Evolutionary conservation across 2,888 invertebrate species (phyloP).

Genomic region (Plagodis pulveraria): DNA sequence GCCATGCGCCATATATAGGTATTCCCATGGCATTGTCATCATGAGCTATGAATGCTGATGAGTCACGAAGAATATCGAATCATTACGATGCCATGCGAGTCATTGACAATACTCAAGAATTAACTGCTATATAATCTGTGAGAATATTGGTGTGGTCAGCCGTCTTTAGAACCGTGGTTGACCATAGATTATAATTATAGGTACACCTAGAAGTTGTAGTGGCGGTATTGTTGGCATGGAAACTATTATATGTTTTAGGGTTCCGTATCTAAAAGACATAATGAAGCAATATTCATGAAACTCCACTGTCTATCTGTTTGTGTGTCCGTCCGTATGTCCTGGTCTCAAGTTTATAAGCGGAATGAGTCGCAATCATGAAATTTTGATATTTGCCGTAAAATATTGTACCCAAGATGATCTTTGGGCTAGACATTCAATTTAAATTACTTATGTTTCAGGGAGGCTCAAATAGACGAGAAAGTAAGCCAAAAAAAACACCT

Average conservation of each 20-base stretch:
- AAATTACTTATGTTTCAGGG: too few relatives aligned
- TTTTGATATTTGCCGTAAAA: too few relatives aligned
- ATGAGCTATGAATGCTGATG: slow-evolving; percentile 22
- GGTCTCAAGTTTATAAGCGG: not conserved
- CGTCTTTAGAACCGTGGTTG: too few relatives aligned
- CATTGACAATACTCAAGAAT: slow-evolving; percentile 4
- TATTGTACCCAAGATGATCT: too few relatives aligned
- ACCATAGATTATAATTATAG: too few relatives aligned
- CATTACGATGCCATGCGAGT: slow-evolving; percentile 14
- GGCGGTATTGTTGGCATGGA: not conserved
- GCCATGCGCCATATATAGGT: slow-evolving; percentile 3
- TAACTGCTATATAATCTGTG: not conserved
- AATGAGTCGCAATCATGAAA: too few relatives aligned
- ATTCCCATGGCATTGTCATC: slow-evolving; percentile 18
- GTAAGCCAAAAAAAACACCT: too few relatives aligned
- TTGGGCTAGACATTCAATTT: too few relatives aligned
- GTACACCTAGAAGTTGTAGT: too few relatives aligned
- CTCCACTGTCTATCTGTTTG: not conserved
- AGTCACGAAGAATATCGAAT: slow-evolving; percentile 9
- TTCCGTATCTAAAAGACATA: not conserved
- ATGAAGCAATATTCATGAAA: not conserved
- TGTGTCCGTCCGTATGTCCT: not conserved
- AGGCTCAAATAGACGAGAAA: too few relatives aligned
- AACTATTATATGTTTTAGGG: not conserved
- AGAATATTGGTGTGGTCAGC: too few relatives aligned